Evolutionary conservation across 2,888 invertebrate species (phyloP).

Genomic region (Synergus umbraculus): DNA sequence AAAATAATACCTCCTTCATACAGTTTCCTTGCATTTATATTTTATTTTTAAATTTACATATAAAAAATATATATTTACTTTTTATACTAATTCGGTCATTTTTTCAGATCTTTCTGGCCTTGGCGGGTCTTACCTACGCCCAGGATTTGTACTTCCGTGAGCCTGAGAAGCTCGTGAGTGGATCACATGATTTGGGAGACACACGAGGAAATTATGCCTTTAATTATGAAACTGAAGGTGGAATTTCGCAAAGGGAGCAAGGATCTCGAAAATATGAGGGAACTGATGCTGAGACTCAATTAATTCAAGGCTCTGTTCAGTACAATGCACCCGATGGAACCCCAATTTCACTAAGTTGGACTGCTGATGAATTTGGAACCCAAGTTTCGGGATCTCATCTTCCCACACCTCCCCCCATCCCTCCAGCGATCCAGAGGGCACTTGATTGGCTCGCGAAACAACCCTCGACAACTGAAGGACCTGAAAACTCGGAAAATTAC

Average conservation of each 20-base stretch:
- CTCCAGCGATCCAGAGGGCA: slow-evolving; percentile 72
- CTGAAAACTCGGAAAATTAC: slow-evolving; percentile 61
- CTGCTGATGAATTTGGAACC: slow-evolving; percentile 74
- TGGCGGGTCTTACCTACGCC: slow-evolving; percentile 56
- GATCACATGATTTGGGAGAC: slow-evolving; percentile 70
- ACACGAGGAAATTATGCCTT: slow-evolving; percentile 72
- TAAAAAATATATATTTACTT: no score
- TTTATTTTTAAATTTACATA: no score
- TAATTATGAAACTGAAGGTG: slow-evolving; percentile 74
- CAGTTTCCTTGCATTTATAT: no score
- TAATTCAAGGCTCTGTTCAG: slow-evolving; percentile 75
- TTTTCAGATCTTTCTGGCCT: slow-evolving; percentile 63
- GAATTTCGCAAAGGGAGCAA: slow-evolving; percentile 71
- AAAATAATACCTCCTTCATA: no score
- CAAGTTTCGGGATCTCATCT: slow-evolving; percentile 72
- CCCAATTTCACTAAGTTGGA: slow-evolving; percentile 74
- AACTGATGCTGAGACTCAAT: slow-evolving; percentile 72
- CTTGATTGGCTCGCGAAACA: slow-evolving; percentile 75
- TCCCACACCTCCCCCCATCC: slow-evolving; percentile 75
- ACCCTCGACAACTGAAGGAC: slow-evolving; percentile 71
- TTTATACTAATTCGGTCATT: neutral
- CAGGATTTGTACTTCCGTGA: slow-evolving; percentile 70
- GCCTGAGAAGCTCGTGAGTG: slow-evolving; percentile 72
- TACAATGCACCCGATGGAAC: slow-evolving; percentile 76
- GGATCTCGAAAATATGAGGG: slow-evolving; percentile 74